Evolutionary conservation across 2,113 vertebrate genomes (phyloP).

Genomic region (Sula dactylatra): DNA sequence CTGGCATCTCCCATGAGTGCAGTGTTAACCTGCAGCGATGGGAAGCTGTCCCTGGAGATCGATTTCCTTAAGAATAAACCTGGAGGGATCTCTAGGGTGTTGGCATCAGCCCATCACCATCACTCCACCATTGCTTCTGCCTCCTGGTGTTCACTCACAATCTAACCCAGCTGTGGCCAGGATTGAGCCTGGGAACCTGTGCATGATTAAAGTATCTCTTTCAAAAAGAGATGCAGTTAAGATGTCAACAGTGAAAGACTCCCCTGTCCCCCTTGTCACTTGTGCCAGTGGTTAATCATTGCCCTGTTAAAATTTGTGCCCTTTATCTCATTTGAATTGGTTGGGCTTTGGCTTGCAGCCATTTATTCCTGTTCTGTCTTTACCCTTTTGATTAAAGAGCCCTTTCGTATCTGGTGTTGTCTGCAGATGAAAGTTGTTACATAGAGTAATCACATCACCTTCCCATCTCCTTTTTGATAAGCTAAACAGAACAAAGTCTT

Average conservation of each 20-base stretch:
- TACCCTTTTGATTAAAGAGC: not conserved
- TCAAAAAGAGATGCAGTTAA: not conserved
- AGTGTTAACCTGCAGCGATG: fast-evolving
- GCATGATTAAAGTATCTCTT: not conserved
- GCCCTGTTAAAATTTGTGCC: not conserved
- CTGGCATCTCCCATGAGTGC: fast-evolving
- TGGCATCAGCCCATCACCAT: not conserved
- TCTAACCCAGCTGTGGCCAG: not conserved
- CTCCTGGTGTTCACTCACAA: not conserved
- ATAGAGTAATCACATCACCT: not conserved
- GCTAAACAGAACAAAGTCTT: not conserved
- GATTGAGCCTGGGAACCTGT: not conserved
- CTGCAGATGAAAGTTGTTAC: not conserved
- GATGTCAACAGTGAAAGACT: not conserved
- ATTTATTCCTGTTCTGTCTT: not conserved
- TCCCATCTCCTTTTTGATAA: not conserved
- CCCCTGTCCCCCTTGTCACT: not conserved
- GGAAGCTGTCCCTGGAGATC: not conserved
- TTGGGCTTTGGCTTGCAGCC: not conserved
- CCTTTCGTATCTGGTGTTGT: not conserved
- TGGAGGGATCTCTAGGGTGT: not conserved
- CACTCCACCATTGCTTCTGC: not conserved
- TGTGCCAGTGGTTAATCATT: not conserved
- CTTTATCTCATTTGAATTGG: slow-evolving; percentile 18
- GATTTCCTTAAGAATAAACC: not conserved